These are phyloP conservation scores for Pinctada fucata DNA, from an alignment of 2,888 invertebrate species.

Conservation along the genomic window DNA sequence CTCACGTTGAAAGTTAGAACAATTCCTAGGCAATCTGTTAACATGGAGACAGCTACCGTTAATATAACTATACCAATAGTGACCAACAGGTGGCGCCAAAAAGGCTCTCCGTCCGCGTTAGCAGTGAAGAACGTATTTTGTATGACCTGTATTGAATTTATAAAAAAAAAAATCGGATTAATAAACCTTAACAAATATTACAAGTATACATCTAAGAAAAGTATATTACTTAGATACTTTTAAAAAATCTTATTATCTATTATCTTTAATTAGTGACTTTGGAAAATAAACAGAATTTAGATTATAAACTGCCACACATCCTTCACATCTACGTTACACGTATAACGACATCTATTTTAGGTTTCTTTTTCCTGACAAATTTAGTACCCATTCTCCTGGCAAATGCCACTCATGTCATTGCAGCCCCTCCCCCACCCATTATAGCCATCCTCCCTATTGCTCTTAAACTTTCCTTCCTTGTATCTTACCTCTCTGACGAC, in stretches of 20 bases:
- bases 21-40: constrained; percentile 89
- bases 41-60: constrained; percentile 86
- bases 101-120: constrained; percentile 75
- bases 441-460: too few species aligned
- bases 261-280: too few species aligned
- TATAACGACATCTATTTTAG: too few species aligned
- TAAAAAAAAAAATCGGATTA: not conserved
- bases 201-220: too few species aligned
- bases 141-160: constrained; percentile 69
- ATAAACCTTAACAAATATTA: not conserved
- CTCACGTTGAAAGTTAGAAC: constrained; percentile 89
- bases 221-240: too few species aligned
- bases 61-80: constrained; percentile 84
- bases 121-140: constrained; percentile 76
- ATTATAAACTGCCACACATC: not conserved
- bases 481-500: constrained; percentile 86
- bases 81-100: constrained; percentile 79
- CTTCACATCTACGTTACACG: too few species aligned
- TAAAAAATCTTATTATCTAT: too few species aligned
- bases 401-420: not conserved
- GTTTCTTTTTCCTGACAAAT: too few species aligned
- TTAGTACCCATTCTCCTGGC: not conserved
- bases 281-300: too few species aligned
- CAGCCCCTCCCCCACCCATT: not conserved
- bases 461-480: too few species aligned